Conservation (phyloP, 2,888 invertebrate genomes). For the Philaethria dido region DNA sequence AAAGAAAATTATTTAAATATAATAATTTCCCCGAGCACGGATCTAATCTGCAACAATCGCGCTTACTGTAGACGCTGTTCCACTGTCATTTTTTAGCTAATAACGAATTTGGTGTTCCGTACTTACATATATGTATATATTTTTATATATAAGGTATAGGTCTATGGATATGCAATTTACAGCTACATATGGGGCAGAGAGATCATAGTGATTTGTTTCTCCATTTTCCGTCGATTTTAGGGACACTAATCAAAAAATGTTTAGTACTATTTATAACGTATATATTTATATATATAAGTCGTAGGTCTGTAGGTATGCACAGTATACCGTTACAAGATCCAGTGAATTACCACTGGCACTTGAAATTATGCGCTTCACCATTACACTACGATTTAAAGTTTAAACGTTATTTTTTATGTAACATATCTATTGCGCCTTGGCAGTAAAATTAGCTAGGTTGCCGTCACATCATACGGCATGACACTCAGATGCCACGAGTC, state of each 20-base stretch:
- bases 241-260: too few species aligned
- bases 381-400: slow-evolving; percentile 46
- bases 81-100: background rate
- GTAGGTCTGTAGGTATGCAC: slow-evolving; percentile 33
- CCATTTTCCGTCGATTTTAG: too few species aligned
- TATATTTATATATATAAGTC: background rate
- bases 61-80: background rate
- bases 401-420: too few species aligned
- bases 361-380: slow-evolving; percentile 51
- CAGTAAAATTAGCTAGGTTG: too few species aligned
- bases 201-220: too few species aligned
- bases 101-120: too few species aligned
- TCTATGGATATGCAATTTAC: too few species aligned
- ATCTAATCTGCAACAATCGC: background rate
- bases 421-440: too few species aligned
- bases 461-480: too few species aligned
- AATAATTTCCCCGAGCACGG: background rate
- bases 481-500: too few species aligned
- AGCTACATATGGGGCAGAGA: too few species aligned
- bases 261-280: background rate
- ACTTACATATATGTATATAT: background rate
- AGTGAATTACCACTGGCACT: slow-evolving; percentile 55
- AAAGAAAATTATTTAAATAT: background rate
- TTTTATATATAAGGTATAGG: background rate
- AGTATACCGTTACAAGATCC: slow-evolving; percentile 52